Evolutionary conservation across 2,797 vertebrate genomes (phyloP), one percentile per base, ranked within the genome.

Genomic region (Cirrhinus mrigala): DNA sequence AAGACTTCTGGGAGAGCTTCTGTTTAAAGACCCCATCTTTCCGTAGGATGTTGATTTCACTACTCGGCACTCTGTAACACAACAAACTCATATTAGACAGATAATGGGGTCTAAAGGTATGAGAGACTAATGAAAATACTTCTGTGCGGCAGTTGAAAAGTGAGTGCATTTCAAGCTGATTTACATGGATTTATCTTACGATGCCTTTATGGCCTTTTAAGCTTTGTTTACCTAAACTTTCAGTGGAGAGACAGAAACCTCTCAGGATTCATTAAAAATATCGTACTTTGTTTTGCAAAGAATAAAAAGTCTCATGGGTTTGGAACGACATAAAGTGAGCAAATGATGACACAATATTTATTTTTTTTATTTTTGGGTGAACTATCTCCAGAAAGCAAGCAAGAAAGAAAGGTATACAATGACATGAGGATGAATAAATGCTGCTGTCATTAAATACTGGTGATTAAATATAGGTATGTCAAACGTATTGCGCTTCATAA

Each of bases 51-150:
- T 24, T 18, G 83, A 58, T 83, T 87, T 90, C 68, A 89, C 79
- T 69, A 90, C 71, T 48, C 82, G 68, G 76, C 87, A 87, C 83
- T 89, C 90, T 89, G 85, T 83, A 77, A 76, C 27, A 29, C 76
- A 78, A 77, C 29, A 82, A 86, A 37, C 70, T 16, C 33, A 29
- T 10, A 68, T 48, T 50, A 54, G n/a, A 62, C 50, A 54, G 11
- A 27, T 44, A 8, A 24, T 46, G 58, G n/a, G 54, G 33, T 58
- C 7, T 18, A 56, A 56, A 75, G 29, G 24, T 75, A 48, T n/a
- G 29, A 76, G 20, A 8, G 27, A 40, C 52, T 3, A 77, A 77
- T 40, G 2, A 40, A 58, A 24, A 4, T 4, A n/a, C 12, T 71
- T 46, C 5, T 24, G 3, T 56, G 56, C n/a, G 50, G 50, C 12